These are phyloP conservation scores for Heliocidaris tuberculata DNA, from an alignment of 35 echinoderm and acorn worm species.

Conservation along the genomic window DNA sequence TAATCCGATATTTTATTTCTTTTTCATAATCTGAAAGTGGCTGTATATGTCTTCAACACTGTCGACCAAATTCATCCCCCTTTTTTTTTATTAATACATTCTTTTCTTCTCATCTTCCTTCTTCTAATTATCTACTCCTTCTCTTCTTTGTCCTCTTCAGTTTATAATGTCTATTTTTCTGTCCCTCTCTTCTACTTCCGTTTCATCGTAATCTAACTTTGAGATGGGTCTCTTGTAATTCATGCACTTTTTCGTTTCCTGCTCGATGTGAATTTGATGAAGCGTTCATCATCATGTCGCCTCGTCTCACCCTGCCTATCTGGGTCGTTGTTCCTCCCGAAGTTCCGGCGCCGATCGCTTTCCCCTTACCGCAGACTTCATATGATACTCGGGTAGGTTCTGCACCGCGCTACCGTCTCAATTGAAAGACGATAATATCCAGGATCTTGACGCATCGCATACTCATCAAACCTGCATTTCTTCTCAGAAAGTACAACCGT, in stretches of 20 bases:
- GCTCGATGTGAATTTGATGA: not conserved
- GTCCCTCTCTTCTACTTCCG: not conserved
- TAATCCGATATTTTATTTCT: too few relatives aligned
- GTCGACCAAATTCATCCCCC: not conserved
- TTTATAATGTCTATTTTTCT: not conserved
- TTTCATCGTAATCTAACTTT: not conserved
- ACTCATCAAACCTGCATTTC: too few relatives aligned
- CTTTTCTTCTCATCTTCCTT: not conserved
- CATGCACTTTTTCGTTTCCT: constrained; percentile 18
- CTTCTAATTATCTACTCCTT: not conserved
- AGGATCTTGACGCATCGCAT: too few relatives aligned
- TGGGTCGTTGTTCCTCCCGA: not conserved
- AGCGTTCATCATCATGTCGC: not conserved
- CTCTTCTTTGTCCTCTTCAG: not conserved
- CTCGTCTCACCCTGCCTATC: not conserved
- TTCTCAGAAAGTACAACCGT: too few relatives aligned
- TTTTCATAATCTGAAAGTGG: too few relatives aligned
- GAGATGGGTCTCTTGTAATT: not conserved
- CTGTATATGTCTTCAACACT: too few relatives aligned
- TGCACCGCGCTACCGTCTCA: not conserved
- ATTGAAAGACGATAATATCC: not conserved
- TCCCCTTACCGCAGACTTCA: not conserved
- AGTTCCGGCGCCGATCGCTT: not conserved
- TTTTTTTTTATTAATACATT: not conserved
- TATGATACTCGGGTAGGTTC: not conserved